Evolutionary conservation across 2,113 vertebrate genomes (phyloP).

Genomic region (Hippocampus mohnikei): DNA sequence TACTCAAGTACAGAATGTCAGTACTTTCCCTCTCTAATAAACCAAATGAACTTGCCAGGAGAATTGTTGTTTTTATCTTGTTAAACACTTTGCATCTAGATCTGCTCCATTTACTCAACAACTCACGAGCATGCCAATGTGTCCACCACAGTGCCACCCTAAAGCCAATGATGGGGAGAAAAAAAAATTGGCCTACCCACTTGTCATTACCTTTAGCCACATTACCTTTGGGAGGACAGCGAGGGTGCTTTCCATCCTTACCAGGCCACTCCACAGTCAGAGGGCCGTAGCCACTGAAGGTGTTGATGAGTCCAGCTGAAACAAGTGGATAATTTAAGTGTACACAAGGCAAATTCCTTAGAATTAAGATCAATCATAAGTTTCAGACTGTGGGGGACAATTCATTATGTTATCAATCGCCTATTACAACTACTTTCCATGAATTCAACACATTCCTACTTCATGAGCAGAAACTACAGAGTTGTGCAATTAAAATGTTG

Average conservation of each 20-base stretch:
- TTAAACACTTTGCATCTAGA: background rate
- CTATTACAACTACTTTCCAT: too few relatives aligned
- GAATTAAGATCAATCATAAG: too few relatives aligned
- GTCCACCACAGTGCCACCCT: slow-evolving; percentile 61
- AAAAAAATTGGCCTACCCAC: slow-evolving; percentile 79
- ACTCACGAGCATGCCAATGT: slow-evolving; percentile 37
- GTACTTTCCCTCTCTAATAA: background rate
- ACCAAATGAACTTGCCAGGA: background rate
- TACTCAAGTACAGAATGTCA: too few relatives aligned
- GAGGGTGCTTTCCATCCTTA: slow-evolving; percentile 99
- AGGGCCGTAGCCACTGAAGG: slow-evolving; percentile 94
- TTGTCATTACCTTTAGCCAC: slow-evolving; percentile 94
- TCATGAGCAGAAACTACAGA: too few relatives aligned
- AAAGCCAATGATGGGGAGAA: slow-evolving; percentile 28
- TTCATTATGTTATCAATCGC: too few relatives aligned
- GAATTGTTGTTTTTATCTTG: background rate
- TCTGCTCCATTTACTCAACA: slow-evolving; percentile 1
- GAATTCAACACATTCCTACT: too few relatives aligned
- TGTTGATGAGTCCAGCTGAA: slow-evolving; percentile 93
- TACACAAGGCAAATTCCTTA: background rate
- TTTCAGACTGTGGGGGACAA: too few relatives aligned
- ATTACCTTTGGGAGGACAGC: slow-evolving; percentile 99
- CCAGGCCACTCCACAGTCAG: slow-evolving; percentile 98
- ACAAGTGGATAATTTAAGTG: background rate
- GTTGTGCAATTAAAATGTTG: too few relatives aligned